These are phyloP conservation scores for Microctonus hyperodae DNA, from an alignment of 2,888 invertebrate genomes.

Conservation along the genomic window DNA sequence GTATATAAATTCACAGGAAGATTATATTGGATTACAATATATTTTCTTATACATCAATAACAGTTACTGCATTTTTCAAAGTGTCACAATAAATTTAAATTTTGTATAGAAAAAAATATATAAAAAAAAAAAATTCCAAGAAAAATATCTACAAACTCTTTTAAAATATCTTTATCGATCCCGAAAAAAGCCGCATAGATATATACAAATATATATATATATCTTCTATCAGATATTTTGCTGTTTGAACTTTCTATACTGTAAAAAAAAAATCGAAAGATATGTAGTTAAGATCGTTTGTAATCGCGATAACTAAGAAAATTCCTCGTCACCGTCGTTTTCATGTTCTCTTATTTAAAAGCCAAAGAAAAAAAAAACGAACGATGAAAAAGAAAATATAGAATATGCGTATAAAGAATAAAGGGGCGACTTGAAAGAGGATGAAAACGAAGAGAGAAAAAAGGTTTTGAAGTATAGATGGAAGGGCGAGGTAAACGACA, in stretches of 20 bases:
- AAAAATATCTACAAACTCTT: conserved; percentile 1
- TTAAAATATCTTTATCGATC: conserved; percentile 11
- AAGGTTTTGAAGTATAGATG: conserved; percentile 11
- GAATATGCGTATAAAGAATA: no score
- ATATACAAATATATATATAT: not conserved
- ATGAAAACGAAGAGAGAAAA: conserved; percentile 16
- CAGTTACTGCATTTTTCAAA: not conserved
- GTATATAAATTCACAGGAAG: not conserved
- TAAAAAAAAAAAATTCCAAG: not conserved
- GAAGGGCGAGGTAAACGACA: conserved; percentile 35
- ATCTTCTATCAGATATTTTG: not conserved
- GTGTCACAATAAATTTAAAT: not conserved
- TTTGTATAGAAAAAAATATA: not conserved
- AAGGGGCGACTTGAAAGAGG: not conserved
- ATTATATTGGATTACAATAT: not conserved
- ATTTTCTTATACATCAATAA: not conserved
- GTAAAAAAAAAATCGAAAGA: conserved; percentile 1
- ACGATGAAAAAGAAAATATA: not conserved
- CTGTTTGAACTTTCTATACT: conserved; percentile 4
- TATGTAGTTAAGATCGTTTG: conserved; percentile 9
- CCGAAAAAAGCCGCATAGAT: not conserved
- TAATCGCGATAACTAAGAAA: conserved; percentile 24
- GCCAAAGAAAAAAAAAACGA: conserved; percentile 11
- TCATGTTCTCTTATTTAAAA: not conserved
- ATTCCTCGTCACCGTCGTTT: conserved; percentile 29